Evolutionary conservation across 1,140 invertebrate species (phyloP).

Genomic region (Ericerus pela): DNA sequence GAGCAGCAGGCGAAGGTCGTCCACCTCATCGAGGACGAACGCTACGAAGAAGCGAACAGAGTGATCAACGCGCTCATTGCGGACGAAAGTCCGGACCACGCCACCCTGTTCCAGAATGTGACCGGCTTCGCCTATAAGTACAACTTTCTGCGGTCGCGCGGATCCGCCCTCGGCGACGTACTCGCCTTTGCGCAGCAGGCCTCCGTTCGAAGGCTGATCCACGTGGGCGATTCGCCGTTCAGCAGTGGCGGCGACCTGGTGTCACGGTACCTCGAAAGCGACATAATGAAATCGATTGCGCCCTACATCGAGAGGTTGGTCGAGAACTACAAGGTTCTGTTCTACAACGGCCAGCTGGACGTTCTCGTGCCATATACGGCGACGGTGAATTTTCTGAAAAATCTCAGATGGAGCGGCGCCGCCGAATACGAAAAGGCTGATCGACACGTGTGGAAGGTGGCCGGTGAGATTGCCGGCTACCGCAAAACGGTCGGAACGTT

Average conservation of each 20-base stretch:
- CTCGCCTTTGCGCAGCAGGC: background rate
- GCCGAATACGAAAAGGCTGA: constrained; percentile 30
- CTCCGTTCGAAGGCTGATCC: background rate
- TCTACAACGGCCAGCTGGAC: constrained; percentile 73
- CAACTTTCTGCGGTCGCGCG: constrained; percentile 64
- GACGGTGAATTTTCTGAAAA: constrained; percentile 51
- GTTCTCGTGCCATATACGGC: constrained; percentile 67
- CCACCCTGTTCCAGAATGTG: constrained; percentile 49
- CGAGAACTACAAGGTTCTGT: constrained; percentile 47
- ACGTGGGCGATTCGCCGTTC: background rate
- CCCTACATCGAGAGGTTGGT: constrained; percentile 53
- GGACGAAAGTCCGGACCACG: too few relatives aligned
- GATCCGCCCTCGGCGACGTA: too few relatives aligned
- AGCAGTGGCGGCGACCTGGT: constrained; percentile 37
- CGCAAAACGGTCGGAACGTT: constrained; percentile 41
- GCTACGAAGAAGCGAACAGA: background rate
- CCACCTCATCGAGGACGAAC: background rate
- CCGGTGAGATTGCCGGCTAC: constrained; percentile 40
- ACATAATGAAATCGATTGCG: constrained; percentile 71
- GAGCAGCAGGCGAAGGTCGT: background rate
- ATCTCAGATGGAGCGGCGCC: constrained; percentile 32
- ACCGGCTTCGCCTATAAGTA: constrained; percentile 66
- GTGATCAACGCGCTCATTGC: too few relatives aligned
- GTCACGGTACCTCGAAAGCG: constrained; percentile 49
- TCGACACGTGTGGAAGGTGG: constrained; percentile 32